These are phyloP conservation scores for Agelas oroides DNA, from an alignment of 37 sponge, comb jelly and placozoan species.

Conservation along the genomic window DNA sequence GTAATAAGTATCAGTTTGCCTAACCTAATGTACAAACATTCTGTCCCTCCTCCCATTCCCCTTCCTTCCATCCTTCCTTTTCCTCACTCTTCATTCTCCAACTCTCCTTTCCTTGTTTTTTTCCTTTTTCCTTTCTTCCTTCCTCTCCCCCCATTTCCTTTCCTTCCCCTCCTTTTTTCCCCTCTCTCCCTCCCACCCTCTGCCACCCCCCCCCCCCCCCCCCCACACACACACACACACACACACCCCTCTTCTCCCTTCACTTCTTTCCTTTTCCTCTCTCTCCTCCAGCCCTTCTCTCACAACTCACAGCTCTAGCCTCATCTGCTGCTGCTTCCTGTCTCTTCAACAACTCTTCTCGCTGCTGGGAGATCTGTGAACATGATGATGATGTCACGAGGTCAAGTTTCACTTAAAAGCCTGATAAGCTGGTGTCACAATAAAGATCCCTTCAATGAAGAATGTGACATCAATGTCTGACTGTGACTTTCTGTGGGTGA, in stretches of 20 bases:
- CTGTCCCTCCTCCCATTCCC: not conserved
- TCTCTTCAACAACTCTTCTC: conserved; percentile 15
- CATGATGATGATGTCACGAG: no score
- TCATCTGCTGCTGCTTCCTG: conserved; percentile 37
- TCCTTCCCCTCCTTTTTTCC: not conserved
- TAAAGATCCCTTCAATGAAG: no score
- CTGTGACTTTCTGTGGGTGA: no score
- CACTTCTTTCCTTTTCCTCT: conserved; percentile 2
- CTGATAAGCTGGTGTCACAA: no score
- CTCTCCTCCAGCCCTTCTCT: not conserved
- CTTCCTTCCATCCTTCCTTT: not conserved
- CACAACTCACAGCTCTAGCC: not conserved
- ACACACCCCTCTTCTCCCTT: conserved; percentile 9
- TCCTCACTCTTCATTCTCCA: not conserved
- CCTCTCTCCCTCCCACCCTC: no score
- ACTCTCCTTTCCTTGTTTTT: not conserved
- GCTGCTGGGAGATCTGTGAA: conserved; percentile 19
- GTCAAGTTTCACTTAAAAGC: no score
- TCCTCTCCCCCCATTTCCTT: conserved; percentile 7
- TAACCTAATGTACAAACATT: no score
- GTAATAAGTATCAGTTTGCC: no score
- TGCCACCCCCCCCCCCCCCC: no score
- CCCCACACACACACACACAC: not conserved
- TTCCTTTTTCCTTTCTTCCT: conserved; percentile 1
- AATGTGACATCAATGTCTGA: no score